Conservation (phyloP, 1,140 invertebrate genomes). For the Ptiloglossa arizonensis region DNA sequence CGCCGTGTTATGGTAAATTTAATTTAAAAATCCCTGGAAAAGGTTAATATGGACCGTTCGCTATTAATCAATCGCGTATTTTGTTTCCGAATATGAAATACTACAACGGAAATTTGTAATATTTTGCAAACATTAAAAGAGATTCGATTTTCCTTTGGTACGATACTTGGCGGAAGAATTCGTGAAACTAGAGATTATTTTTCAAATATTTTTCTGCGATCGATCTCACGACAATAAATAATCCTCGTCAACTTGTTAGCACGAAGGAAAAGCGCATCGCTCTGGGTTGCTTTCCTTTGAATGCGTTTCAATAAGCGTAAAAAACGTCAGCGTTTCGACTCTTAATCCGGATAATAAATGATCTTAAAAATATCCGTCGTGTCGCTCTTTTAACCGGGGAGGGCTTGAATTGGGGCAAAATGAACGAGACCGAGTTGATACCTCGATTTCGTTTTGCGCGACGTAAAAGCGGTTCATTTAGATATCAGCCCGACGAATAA, state of each 20-base stretch:
- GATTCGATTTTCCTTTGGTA: no score
- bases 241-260: background rate
- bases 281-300: background rate
- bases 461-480: slow-evolving; percentile 20
- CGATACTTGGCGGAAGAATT: no score
- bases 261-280: background rate
- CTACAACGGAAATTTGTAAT: no score
- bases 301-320: background rate
- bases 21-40: no score
- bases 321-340: slow-evolving; percentile 14
- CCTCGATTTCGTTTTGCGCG: slow-evolving; percentile 2
- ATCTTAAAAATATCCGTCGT: slow-evolving; percentile 33
- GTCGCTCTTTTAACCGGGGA: background rate
- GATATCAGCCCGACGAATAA: slow-evolving; percentile 16
- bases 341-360: slow-evolving; percentile 31
- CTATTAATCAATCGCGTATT: no score
- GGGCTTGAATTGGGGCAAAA: background rate
- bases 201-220: background rate
- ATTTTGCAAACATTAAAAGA: no score
- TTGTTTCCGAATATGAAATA: no score
- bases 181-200: background rate
- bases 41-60: no score
- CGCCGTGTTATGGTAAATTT: no score
- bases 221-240: background rate
- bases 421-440: background rate